Percentiles rank a stretch among this genome's conserved stretches.
phyloP scores from a whole-genome alignment of 2,888 invertebrate species.

The Himalopsyche japonica region DNA sequence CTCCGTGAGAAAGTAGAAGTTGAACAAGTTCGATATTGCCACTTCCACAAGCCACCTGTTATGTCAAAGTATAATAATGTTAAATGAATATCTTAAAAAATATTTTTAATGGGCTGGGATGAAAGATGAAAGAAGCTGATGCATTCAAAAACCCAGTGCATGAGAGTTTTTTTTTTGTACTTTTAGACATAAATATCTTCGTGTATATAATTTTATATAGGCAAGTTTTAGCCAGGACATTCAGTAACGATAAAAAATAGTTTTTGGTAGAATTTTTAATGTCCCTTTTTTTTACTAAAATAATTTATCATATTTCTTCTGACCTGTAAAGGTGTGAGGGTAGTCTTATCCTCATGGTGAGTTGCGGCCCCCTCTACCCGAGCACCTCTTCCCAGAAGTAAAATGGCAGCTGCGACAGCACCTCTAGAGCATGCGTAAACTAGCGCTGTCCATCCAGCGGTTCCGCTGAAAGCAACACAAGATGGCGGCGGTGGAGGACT shows the following conservation, averaged over 20 bases:
- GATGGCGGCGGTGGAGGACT: conserved; percentile 45
- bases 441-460: conserved; percentile 77
- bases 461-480: conserved; percentile 44
- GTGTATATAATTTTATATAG: too few relatives aligned
- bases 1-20: conserved; percentile 79
- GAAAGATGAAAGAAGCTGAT: too few relatives aligned
- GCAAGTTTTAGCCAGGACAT: too few relatives aligned
- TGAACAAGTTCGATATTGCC: conserved; percentile 81
- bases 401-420: conserved; percentile 64
- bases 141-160: not conserved
- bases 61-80: conserved; percentile 11
- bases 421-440: conserved; percentile 71
- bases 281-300: not conserved
- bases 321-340: conserved; percentile 85
- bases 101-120: not conserved
- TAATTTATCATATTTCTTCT: not conserved
- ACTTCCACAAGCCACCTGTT: conserved; percentile 75
- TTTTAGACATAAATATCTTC: too few relatives aligned
- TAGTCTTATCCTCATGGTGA: conserved; percentile 80
- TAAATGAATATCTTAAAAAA: not conserved
- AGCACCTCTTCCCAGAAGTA: conserved; percentile 79
- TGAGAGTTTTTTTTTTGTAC: too few relatives aligned
- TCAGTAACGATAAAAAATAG: not conserved
- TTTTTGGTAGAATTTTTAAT: too few relatives aligned
- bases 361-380: conserved; percentile 85